A percentile compares a stretch with the other conserved stretches of the same genome.
phyloP scores from a whole-genome alignment of 2,888 invertebrate genomes.

The Pollenia angustigena region DNA sequence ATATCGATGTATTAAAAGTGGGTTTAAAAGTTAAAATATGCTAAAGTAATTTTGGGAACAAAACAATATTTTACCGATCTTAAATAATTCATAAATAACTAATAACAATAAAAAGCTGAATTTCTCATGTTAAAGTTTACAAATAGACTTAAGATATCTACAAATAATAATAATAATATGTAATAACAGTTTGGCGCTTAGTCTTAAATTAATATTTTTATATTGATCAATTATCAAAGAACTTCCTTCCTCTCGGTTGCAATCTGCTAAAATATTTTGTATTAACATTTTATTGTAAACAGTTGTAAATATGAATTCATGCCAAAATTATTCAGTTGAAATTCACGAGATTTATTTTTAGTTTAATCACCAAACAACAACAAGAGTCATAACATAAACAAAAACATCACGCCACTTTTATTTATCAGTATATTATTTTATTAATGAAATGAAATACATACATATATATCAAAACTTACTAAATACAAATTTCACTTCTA shows the following conservation, averaged over 20 bases:
- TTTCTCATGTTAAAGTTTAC: no score
- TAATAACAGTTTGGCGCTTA: no score
- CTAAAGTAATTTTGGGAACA: no score
- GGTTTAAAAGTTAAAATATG: no score
- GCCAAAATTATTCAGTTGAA: conserved; percentile 18
- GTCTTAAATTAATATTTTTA: not conserved
- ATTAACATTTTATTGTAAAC: conserved; percentile 14
- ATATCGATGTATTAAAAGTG: no score
- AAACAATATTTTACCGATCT: no score
- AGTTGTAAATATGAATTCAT: conserved; percentile 29
- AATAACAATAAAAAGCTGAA: no score
- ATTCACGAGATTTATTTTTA: conserved; percentile 56
- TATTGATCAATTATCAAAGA: not conserved
- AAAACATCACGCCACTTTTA: conserved; percentile 70
- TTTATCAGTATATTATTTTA: conserved; percentile 37
- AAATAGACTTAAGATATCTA: no score
- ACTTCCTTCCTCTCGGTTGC: not conserved
- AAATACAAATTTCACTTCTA: conserved; percentile 19
- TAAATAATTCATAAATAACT: no score
- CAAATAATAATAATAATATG: no score
- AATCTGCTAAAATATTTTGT: not conserved
- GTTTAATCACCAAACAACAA: conserved; percentile 10
- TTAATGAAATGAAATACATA: not conserved
- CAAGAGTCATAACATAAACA: conserved; percentile 37
- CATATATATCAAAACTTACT: conserved; percentile 11